Conservation (phyloP, 2,888 invertebrate genomes). For the Teleiodes luculella region DNA sequence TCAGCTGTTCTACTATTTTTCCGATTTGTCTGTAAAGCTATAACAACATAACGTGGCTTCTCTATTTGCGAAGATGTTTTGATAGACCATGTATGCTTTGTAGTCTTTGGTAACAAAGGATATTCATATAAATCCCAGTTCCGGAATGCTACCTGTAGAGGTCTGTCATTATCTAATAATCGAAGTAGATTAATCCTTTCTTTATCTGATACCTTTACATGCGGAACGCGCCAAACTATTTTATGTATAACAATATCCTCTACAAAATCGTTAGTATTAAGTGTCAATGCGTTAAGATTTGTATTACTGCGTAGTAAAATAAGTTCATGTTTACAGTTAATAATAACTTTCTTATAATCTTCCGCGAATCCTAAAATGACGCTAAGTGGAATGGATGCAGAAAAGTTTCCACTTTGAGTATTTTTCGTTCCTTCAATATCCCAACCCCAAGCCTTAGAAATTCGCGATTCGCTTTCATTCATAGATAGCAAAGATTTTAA, state of each 20-base stretch:
- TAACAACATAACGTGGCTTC: conserved; percentile 27
- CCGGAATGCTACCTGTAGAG: conserved; percentile 32
- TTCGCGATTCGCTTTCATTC: conserved; percentile 18
- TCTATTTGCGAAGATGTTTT: conserved; percentile 36
- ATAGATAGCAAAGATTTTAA: conserved; percentile 40
- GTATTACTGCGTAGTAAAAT: conserved; percentile 15
- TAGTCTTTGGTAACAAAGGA: conserved; percentile 39
- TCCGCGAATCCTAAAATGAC: conserved; percentile 18
- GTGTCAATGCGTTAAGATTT: conserved; percentile 21
- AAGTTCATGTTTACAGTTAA: conserved; percentile 29
- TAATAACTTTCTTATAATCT: conserved; percentile 39
- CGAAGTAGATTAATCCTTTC: conserved; percentile 10
- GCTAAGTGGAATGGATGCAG: conserved; percentile 10
- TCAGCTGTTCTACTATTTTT: too few relatives aligned
- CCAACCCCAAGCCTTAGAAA: background rate
- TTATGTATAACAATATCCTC: conserved; percentile 23
- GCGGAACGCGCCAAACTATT: conserved; percentile 13
- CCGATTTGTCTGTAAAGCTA: conserved; percentile 38
- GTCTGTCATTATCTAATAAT: conserved; percentile 33
- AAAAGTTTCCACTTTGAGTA: background rate
- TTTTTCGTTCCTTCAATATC: background rate
- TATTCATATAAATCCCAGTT: conserved; percentile 48
- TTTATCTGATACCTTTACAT: conserved; percentile 1
- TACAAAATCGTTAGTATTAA: conserved; percentile 13
- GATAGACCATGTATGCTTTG: conserved; percentile 38